Base-by-base conservation (phyloP, 1,140 invertebrate species). In the Eueides isabella region DNA sequence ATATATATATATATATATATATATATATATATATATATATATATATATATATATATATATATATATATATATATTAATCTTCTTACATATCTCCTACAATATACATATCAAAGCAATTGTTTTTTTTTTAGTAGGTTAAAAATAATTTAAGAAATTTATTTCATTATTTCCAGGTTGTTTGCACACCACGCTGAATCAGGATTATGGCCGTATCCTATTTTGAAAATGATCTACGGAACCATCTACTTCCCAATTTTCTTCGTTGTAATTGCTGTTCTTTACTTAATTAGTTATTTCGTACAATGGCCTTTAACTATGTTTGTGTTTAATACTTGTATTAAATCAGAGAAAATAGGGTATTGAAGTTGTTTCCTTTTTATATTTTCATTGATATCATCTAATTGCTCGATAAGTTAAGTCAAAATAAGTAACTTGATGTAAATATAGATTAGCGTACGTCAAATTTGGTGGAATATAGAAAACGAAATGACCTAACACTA, bases 171-270 rank as follows among this genome's bases (percentile, higher is more conserved):
- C 86, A 90, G 86, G 12, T n/a, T 85, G 0, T 61, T 85, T 11
- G 30, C 68, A 26, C 82, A 83, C 6, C 82, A 86, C 70, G 6
- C 48, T 4, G 48, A 72, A 6, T 67, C 64, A 1, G 85, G 83
- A 0, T 1, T 79, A 5, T 90, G 81, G 80, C 82, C 86, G 4
- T 90, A 90, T 55, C 86, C 84, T 0, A 44, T 90, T 1, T 14
- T 88, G 0, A 61, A 68, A 0, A 30, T 61, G 0, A n/a, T 79
- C 0, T 81, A 76, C 12, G 84, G 83, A 19, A 87, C 83, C 0
- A 74, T 86, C n/a, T 85, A 79, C 23, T 88, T 85, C 44, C 79
- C 80, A 0, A 1, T 84, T 2, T 11, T 84, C 4, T 55, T 77
- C 1, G 0, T 68, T 0, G 23, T 71, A 11, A 7, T 72, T 0